Conservation (phyloP, 2,888 invertebrate genomes). For the Drosophila siamana region DNA sequence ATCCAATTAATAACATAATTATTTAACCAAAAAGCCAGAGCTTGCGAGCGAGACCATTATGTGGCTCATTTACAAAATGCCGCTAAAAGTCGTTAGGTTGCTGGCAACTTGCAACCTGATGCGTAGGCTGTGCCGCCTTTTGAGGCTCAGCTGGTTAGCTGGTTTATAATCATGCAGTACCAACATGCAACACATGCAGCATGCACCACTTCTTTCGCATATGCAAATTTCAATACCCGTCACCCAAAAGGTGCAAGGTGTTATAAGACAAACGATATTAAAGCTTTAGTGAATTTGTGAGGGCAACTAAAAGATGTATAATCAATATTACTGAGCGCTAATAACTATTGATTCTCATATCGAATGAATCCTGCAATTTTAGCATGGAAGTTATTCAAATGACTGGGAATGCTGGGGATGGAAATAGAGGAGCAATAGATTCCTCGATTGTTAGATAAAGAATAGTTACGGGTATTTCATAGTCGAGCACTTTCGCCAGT, state of each 20-base stretch:
- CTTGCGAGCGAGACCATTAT: conserved; percentile 39
- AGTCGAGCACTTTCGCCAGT: neutral
- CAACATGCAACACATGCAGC: conserved; percentile 50
- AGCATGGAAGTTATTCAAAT: neutral
- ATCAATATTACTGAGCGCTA: too few relatives aligned
- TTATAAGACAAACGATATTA: neutral
- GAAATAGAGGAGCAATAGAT: too few relatives aligned
- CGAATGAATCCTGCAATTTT: neutral
- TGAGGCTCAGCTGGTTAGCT: conserved; percentile 47
- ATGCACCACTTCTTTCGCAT: conserved; percentile 44
- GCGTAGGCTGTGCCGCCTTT: conserved; percentile 42
- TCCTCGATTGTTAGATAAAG: too few relatives aligned
- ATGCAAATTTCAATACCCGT: conserved; percentile 62
- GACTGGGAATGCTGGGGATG: too few relatives aligned
- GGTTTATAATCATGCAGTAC: conserved; percentile 46
- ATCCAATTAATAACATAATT: conserved; percentile 79
- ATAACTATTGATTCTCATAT: neutral
- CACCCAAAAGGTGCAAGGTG: neutral
- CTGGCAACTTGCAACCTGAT: conserved; percentile 42
- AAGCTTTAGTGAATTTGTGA: too few relatives aligned
- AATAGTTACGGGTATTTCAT: neutral
- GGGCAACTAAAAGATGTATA: too few relatives aligned
- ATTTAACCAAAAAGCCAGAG: conserved; percentile 42
- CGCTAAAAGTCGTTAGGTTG: conserved; percentile 50
- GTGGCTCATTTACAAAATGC: conserved; percentile 64